These are phyloP conservation scores for Anhinga rufa DNA, from an alignment of 2,113 vertebrate species.

Conservation along the genomic window DNA sequence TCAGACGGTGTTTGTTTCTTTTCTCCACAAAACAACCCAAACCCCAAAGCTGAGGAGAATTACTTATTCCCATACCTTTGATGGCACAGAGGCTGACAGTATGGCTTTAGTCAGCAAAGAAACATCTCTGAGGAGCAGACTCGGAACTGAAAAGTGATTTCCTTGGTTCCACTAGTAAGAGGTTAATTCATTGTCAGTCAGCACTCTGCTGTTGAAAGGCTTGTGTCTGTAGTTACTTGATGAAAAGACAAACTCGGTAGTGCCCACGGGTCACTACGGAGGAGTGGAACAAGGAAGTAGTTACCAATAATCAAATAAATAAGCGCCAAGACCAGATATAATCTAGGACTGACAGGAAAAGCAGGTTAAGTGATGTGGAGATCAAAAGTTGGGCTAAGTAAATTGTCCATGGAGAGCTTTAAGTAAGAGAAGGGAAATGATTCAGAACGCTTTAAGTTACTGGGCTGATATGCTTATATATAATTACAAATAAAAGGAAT, in stretches of 20 bases:
- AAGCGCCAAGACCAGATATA: not conserved
- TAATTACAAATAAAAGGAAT: not conserved
- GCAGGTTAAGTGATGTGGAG: not conserved
- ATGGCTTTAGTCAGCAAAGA: not conserved
- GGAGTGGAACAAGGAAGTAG: not conserved
- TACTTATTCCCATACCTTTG: not conserved
- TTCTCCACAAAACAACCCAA: not conserved
- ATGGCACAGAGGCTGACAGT: not conserved
- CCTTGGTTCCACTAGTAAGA: not conserved
- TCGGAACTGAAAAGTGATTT: not conserved
- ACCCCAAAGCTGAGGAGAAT: not conserved
- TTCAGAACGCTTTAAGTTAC: not conserved
- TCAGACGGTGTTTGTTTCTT: not conserved
- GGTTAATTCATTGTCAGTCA: constrained; percentile 10
- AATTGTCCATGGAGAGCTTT: not conserved
- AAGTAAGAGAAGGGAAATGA: not conserved
- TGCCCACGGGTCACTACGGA: not conserved
- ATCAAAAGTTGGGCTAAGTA: not conserved
- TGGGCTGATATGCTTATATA: not conserved
- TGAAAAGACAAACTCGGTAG: not conserved
- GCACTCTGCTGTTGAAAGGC: not conserved
- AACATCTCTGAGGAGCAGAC: not conserved
- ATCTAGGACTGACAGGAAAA: not conserved
- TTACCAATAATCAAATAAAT: not conserved
- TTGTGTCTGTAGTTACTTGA: not conserved